A percentile compares a stretch with the other conserved stretches of the same genome.
Evolutionary conservation across 2,888 invertebrate genomes (phyloP).

Genomic region (Folsomia manolachei): DNA sequence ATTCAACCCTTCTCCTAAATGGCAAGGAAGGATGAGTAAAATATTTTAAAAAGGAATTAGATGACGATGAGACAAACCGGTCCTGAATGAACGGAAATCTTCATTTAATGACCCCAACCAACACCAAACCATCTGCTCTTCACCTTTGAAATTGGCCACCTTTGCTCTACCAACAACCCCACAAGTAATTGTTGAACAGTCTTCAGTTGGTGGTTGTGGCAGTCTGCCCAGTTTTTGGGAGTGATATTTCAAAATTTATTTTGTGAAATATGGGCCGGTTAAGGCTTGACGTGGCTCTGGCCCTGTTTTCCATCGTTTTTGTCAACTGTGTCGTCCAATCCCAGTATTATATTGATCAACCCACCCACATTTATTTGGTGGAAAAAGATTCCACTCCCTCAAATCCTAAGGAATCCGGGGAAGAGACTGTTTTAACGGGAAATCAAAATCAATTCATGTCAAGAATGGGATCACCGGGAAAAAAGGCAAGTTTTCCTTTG

Average conservation of each 20-base stretch:
- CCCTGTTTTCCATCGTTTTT: slow-evolving; percentile 4
- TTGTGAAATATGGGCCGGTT: slow-evolving; percentile 12
- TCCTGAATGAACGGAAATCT: neutral
- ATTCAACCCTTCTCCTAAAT: too few relatives aligned
- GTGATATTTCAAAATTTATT: neutral
- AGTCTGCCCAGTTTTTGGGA: too few relatives aligned
- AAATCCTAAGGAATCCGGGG: too few relatives aligned
- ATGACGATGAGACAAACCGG: neutral
- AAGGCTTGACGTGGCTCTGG: neutral
- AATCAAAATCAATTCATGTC: slow-evolving; percentile 5
- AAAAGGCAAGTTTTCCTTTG: too few relatives aligned
- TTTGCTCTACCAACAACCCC: too few relatives aligned
- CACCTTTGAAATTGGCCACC: too few relatives aligned
- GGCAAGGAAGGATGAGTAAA: too few relatives aligned
- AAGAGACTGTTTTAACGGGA: too few relatives aligned
- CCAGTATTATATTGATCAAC: slow-evolving; percentile 11
- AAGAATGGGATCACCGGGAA: neutral
- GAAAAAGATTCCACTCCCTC: too few relatives aligned
- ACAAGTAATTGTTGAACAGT: neutral
- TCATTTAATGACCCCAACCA: neutral
- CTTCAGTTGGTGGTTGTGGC: neutral
- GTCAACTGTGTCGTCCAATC: slow-evolving; percentile 16
- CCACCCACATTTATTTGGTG: slow-evolving; percentile 11
- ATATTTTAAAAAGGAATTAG: too few relatives aligned
- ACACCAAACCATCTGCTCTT: neutral